Base-by-base conservation (phyloP, 2,113 vertebrate species). In the Phodopus roborovskii region DNA sequence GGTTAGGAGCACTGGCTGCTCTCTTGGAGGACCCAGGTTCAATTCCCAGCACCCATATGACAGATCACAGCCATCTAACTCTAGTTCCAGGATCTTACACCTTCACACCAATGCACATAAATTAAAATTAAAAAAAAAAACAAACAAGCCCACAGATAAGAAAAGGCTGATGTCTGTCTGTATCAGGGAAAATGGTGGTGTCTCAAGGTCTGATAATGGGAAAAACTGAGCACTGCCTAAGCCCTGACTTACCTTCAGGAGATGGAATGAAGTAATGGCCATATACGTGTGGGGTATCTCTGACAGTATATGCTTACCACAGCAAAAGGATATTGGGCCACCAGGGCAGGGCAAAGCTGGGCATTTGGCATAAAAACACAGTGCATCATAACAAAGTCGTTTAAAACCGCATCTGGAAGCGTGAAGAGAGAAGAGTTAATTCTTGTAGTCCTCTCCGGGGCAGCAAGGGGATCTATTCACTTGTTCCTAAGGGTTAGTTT, bases 331-430 rank as follows among this genome's bases (percentile, higher is more conserved):
- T 99, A 99, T 99, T 99, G 99, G 90, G 99, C 99, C 98, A 99
- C 99, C 93, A 99, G 98, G 92, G 99, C 99, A 42, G 99, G 99
- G 97, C 99, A 99, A 81, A 99, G 99, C 97, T 99, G 99, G 97
- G 92, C 98, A 98, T 99, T 99, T 97, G 99, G 99, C 98, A 99
- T 99, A 98, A 99, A 99, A 97, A 99, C 99, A 97, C 99, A 99
- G 98, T 99, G 99, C 99, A 99, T 99, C 98, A 99, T 99, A 97
- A 99, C 98, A 98, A 99, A 99, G 98, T 99, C 99, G 96, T 99
- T 99, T 98, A 99, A 97, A 94, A 99, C 98, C 16, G 99, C 98
- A 98, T 99, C 99, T 99, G 99, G 94, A 97, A 95, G 94, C 71
- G 56, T 87, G 95, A 97, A 75, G 97, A 58, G n/a, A 97, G 77